Conservation (phyloP, 2,797 vertebrate species). For the Pangasius macronema region DNA sequence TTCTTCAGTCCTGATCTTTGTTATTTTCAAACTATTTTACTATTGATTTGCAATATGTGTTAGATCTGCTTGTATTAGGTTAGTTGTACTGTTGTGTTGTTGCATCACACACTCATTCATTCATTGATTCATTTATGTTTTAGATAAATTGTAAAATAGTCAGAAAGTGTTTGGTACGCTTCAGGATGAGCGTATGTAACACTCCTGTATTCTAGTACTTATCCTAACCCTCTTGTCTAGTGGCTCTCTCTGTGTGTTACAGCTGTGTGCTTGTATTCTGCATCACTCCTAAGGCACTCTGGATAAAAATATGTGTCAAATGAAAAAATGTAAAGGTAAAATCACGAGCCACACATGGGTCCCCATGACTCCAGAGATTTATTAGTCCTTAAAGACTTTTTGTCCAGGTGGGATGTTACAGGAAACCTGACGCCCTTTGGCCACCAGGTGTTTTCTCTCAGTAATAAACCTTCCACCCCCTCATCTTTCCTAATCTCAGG, state of each 20-base stretch:
- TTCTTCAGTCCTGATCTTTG: neutral
- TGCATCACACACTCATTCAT: neutral
- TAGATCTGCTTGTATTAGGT: neutral
- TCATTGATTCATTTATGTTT: neutral
- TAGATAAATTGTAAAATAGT: neutral
- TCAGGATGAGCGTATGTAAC: no score
- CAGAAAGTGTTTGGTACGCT: neutral
- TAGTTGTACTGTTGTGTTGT: neutral
- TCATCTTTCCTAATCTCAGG: constrained; percentile 4
- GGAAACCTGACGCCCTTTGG: constrained; percentile 11
- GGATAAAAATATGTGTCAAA: neutral
- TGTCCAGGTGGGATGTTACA: neutral
- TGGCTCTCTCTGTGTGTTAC: neutral
- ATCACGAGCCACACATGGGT: neutral
- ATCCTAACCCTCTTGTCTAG: neutral
- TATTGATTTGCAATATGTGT: neutral
- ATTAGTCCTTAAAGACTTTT: neutral
- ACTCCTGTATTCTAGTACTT: neutral
- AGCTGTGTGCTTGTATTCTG: neutral
- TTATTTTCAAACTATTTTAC: neutral
- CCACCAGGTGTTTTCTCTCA: neutral
- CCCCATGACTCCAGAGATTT: neutral
- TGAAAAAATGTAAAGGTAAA: neutral
- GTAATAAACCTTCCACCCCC: constrained; percentile 24
- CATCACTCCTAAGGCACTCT: neutral